Conservation (phyloP, 2,113 vertebrate species). For the Fulica atra region DNA sequence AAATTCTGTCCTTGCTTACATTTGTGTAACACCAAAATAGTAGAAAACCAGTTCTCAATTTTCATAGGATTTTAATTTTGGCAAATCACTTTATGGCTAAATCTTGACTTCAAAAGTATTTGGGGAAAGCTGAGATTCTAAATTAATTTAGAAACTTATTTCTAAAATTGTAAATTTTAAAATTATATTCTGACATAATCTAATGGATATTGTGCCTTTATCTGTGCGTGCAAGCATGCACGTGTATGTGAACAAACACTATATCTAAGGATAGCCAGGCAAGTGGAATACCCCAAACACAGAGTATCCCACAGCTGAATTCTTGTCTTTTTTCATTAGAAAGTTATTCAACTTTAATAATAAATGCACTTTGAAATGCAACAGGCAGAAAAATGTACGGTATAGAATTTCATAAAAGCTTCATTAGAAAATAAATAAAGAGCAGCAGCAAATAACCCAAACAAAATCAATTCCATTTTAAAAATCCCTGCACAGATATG, state of each 20-base stretch:
- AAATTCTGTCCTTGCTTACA: constrained; percentile 14
- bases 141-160: neutral
- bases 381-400: constrained; percentile 22
- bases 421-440: constrained; percentile 64
- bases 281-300: neutral
- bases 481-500: neutral
- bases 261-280: neutral
- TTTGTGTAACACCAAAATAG: neutral
- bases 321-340: constrained; percentile 34
- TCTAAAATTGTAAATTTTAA: neutral
- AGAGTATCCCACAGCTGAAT: neutral
- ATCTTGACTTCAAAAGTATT: neutral
- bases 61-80: neutral
- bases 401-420: constrained; percentile 26
- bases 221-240: neutral
- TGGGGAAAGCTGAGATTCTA: neutral
- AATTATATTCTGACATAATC: neutral
- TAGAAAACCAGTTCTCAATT: neutral
- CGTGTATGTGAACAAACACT: neutral
- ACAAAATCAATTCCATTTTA: neutral
- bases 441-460: constrained; percentile 20
- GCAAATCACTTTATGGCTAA: neutral
- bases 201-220: neutral
- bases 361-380: constrained; percentile 46
- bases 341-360: constrained; percentile 53